Evolutionary conservation across 2,797 vertebrate genomes (phyloP).

Genomic region (Hippoglossus hippoglossus): DNA sequence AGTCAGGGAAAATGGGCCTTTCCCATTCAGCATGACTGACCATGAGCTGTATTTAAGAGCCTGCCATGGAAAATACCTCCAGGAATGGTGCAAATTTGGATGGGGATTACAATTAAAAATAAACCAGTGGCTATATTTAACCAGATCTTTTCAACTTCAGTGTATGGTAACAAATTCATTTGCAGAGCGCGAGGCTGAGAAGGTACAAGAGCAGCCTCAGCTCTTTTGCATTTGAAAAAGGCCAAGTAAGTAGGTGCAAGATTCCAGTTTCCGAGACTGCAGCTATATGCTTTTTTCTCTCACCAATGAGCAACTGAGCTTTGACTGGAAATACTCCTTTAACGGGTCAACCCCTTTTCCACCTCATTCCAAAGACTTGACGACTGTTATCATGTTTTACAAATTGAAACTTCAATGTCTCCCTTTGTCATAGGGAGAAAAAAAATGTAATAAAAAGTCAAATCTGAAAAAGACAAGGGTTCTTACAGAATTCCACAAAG

Average conservation of each 20-base stretch:
- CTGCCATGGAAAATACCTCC: conserved; percentile 52
- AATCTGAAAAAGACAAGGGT: neutral
- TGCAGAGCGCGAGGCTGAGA: neutral
- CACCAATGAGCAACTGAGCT: conserved; percentile 8
- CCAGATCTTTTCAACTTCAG: conserved; percentile 29
- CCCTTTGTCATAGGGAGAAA: neutral
- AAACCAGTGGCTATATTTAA: conserved; percentile 56
- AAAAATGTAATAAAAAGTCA: neutral
- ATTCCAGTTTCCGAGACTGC: conserved; percentile 43
- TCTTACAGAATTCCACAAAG: conserved; percentile 98
- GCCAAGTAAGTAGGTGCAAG: conserved; percentile 7
- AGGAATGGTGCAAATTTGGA: conserved; percentile 50
- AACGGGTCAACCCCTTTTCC: neutral
- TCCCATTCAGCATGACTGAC: neutral
- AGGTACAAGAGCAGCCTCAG: neutral
- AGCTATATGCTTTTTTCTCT: conserved; percentile 3
- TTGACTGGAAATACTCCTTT: conserved; percentile 16
- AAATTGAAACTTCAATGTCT: neutral
- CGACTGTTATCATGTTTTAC: neutral
- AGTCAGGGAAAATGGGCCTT: conserved; percentile 22
- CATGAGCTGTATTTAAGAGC: conserved; percentile 29
- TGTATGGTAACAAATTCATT: conserved; percentile 41
- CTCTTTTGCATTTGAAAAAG: conserved; percentile 34
- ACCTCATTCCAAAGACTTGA: neutral
- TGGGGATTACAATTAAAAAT: conserved; percentile 12